These are phyloP conservation scores for Callipepla californica DNA, from an alignment of 2,113 vertebrate genomes.

Conservation along the genomic window DNA sequence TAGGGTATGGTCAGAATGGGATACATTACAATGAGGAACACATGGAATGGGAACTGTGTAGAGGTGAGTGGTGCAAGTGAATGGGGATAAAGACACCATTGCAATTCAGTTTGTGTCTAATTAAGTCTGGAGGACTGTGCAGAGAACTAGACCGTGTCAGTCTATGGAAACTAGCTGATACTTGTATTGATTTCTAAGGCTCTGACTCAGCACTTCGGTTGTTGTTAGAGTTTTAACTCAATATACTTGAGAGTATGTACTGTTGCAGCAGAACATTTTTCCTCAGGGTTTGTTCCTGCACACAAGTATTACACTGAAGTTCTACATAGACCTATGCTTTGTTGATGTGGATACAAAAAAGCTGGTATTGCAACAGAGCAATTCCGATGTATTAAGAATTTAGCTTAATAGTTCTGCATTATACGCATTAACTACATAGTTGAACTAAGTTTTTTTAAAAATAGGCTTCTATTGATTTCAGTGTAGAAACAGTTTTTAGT, in stretches of 20 bases:
- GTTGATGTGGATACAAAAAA: not conserved
- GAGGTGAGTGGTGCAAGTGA: not conserved
- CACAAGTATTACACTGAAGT: not conserved
- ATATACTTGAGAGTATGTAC: not conserved
- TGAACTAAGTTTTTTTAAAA: not conserved
- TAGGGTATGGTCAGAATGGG: not conserved
- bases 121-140: conserved; percentile 1
- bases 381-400: not conserved
- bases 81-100: not conserved
- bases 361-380: not conserved
- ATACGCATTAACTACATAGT: not conserved
- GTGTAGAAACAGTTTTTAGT: not conserved
- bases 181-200: conserved; percentile 16
- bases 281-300: not conserved
- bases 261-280: not conserved
- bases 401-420: not conserved
- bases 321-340: not conserved
- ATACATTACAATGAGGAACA: rapidly evolving
- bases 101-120: not conserved
- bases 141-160: not conserved
- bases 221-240: not conserved
- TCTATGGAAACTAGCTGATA: conserved; percentile 2
- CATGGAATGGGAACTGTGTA: rapidly evolving
- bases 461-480: not conserved
- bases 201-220: conserved; percentile 23